Conservation (phyloP, 2,888 invertebrate species). For the Tenthredo scrophulariae region DNA sequence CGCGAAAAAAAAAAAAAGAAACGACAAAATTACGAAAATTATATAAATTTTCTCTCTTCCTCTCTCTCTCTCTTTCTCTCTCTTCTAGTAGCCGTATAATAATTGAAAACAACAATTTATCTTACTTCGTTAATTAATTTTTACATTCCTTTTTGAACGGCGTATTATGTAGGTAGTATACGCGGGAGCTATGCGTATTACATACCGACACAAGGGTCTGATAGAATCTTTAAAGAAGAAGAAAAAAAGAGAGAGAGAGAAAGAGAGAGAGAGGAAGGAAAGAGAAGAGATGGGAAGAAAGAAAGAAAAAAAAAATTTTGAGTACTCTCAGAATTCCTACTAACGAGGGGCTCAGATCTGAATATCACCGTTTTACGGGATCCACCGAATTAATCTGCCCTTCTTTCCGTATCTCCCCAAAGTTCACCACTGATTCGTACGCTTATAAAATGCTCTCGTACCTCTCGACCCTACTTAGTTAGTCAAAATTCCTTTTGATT, state of each 20-base stretch:
- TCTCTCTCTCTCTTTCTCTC: too few species aligned
- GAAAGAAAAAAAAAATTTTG: slow-evolving; percentile 7
- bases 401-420: background rate
- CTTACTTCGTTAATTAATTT: background rate
- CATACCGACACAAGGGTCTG: background rate
- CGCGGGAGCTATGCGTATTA: background rate
- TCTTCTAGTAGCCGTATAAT: background rate
- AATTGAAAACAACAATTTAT: background rate
- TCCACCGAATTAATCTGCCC: slow-evolving; percentile 43
- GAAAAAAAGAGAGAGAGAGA: background rate
- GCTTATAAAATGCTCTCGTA: slow-evolving; percentile 16
- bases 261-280: background rate
- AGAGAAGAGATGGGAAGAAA: too few species aligned
- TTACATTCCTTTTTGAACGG: background rate
- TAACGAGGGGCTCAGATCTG: slow-evolving; percentile 46
- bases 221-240: slow-evolving; percentile 18
- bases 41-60: background rate
- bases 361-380: slow-evolving; percentile 49
- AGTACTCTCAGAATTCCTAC: slow-evolving; percentile 41
- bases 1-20: background rate
- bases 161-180: background rate
- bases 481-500: slow-evolving; percentile 47
- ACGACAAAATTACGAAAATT: background rate
- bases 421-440: slow-evolving; percentile 32
- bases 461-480: slow-evolving; percentile 40